phyloP scores from a whole-genome alignment of 2,113 vertebrate genomes.

The Amphiprion ocellaris region DNA sequence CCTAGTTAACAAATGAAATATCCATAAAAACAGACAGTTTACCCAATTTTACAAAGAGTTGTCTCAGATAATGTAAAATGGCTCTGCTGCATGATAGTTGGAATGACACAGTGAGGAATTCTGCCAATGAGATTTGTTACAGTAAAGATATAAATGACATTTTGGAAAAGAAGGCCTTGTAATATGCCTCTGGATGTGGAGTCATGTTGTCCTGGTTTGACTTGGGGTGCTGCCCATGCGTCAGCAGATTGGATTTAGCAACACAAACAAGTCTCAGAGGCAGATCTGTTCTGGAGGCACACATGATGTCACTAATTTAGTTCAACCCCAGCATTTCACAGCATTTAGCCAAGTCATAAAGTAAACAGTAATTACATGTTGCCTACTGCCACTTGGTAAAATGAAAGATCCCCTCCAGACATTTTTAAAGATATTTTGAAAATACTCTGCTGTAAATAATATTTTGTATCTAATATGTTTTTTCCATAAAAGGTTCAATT shows the following conservation, averaged over 20 bases:
- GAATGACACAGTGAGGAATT: neutral
- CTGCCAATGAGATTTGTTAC: neutral
- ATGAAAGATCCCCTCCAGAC: neutral
- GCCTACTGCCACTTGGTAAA: neutral
- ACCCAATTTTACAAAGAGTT: neutral
- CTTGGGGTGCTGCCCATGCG: neutral
- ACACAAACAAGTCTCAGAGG: constrained; percentile 5
- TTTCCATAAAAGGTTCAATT: too few relatives aligned
- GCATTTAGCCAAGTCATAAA: neutral
- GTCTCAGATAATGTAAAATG: neutral
- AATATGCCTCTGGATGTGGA: neutral
- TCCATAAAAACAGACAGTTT: neutral
- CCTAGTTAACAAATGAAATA: constrained; percentile 26
- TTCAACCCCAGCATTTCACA: constrained; percentile 8
- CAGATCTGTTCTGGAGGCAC: constrained; percentile 9
- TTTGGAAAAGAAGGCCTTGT: neutral
- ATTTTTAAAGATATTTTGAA: neutral
- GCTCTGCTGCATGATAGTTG: neutral
- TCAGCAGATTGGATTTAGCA: constrained; percentile 15
- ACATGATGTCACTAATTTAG: constrained; percentile 9
- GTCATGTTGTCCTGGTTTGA: constrained; percentile 9
- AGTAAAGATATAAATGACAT: neutral
- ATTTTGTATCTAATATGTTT: too few relatives aligned
- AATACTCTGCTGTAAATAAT: neutral
- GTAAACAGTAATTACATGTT: neutral